phyloP scores from a whole-genome alignment of 2,888 invertebrate genomes.

The Podabrus alpinus region DNA sequence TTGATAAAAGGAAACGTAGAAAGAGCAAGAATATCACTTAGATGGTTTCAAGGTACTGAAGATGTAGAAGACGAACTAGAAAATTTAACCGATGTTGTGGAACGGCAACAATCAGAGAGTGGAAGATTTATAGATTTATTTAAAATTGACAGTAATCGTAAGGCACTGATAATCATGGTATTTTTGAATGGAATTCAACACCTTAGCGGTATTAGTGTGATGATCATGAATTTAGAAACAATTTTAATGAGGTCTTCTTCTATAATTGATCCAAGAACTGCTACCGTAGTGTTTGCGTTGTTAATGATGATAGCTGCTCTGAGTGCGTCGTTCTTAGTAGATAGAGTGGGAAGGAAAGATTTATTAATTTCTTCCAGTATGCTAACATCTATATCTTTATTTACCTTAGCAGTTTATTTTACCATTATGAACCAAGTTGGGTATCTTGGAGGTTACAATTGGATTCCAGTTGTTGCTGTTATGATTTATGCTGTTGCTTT shows the following conservation, averaged over 20 bases:
- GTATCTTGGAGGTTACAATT: neutral
- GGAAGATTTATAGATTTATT: conserved; percentile 60
- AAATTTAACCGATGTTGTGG: conserved; percentile 37
- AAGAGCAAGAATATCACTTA: conserved; percentile 59
- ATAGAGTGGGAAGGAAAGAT: conserved; percentile 29
- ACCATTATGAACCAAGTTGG: neutral
- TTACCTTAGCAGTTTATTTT: neutral
- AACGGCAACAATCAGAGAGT: conserved; percentile 50
- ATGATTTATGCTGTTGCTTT: neutral
- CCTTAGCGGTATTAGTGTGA: conserved; percentile 44
- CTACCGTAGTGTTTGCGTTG: neutral
- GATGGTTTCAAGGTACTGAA: conserved; percentile 60
- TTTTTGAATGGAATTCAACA: conserved; percentile 46
- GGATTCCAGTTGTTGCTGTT: neutral
- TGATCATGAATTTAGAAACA: conserved; percentile 47
- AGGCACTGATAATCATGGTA: conserved; percentile 44
- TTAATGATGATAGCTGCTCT: conserved; percentile 9
- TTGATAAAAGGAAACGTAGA: conserved; percentile 50
- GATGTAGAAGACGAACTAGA: conserved; percentile 56
- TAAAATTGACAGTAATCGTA: neutral
- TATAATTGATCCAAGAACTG: conserved; percentile 2
- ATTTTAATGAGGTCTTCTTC: conserved; percentile 42
- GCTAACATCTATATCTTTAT: neutral
- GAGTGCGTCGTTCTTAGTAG: conserved; percentile 15
- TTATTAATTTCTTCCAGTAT: conserved; percentile 18